A percentile compares a stretch with the other conserved stretches of the same genome.
Conservation (phyloP, 2,888 invertebrate species). For the Hemistola chrysoprasaria region DNA sequence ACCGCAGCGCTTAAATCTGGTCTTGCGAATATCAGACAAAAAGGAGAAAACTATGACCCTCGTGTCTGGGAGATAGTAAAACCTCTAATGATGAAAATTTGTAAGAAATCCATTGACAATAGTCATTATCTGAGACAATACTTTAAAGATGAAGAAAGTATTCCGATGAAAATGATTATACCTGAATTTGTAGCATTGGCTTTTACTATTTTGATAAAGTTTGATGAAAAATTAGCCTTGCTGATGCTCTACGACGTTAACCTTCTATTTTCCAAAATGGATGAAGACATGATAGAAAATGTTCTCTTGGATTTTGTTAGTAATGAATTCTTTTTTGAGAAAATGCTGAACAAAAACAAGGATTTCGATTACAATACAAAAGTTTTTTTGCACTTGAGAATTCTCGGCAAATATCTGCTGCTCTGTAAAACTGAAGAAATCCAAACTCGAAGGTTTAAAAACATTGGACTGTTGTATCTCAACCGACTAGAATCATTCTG, state of each 20-base stretch:
- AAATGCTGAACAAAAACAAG: slow-evolving; percentile 12
- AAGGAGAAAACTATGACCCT: slow-evolving; percentile 27
- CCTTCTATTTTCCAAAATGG: too few species aligned
- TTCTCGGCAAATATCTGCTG: slow-evolving; percentile 49
- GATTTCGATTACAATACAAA: slow-evolving; percentile 2
- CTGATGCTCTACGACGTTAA: too few species aligned
- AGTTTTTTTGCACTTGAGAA: slow-evolving; percentile 31
- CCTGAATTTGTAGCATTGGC: slow-evolving; percentile 36
- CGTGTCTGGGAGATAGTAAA: slow-evolving; percentile 49
- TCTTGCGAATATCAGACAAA: slow-evolving; percentile 31
- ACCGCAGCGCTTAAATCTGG: slow-evolving; percentile 40
- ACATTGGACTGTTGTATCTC: slow-evolving; percentile 41
- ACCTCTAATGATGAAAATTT: slow-evolving; percentile 35
- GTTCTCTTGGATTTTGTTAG: slow-evolving; percentile 13
- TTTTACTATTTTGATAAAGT: background rate
- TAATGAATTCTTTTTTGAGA: slow-evolving; percentile 27
- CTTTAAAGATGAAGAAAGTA: slow-evolving; percentile 23
- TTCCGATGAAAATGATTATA: slow-evolving; percentile 41
- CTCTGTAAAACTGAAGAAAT: slow-evolving; percentile 37
- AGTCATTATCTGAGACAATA: slow-evolving; percentile 16
- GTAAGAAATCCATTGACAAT: slow-evolving; percentile 22
- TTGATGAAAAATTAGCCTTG: too few species aligned
- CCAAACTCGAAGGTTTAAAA: slow-evolving; percentile 35
- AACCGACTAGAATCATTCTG: slow-evolving; percentile 30
- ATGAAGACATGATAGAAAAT: slow-evolving; percentile 17